Conservation (phyloP, 2,888 invertebrate species). For the Polydrusus tereticollis region DNA sequence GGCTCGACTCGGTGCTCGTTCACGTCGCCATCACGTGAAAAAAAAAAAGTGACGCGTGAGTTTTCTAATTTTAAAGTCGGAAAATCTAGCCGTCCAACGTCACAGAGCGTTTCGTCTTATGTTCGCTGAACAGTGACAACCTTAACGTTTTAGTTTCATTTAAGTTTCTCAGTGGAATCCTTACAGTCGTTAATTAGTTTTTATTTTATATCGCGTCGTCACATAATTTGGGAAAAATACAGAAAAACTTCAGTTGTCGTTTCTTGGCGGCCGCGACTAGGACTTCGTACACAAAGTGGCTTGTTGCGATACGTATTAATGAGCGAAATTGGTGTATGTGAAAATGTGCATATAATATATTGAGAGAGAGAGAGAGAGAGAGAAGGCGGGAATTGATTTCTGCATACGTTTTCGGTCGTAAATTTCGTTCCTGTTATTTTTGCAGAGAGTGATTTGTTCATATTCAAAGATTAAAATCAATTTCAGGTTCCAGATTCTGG, state of each 20-base stretch:
- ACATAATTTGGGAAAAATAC: slow-evolving; percentile 11
- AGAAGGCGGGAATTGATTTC: no score
- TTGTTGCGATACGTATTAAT: not conserved
- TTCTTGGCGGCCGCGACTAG: not conserved
- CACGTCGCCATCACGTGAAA: slow-evolving; percentile 5
- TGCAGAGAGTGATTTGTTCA: no score
- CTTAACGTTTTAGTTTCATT: not conserved
- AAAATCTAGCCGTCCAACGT: slow-evolving; percentile 17
- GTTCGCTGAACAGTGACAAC: not conserved
- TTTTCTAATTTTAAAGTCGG: slow-evolving; percentile 31
- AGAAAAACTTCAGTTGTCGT: not conserved
- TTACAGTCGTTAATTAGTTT: slow-evolving; percentile 4
- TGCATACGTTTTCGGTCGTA: no score
- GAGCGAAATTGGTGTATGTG: not conserved
- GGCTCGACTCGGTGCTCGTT: not conserved
- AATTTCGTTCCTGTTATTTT: no score
- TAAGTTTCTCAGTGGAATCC: slow-evolving; percentile 5
- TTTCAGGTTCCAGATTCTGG: no score
- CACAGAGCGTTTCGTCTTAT: not conserved
- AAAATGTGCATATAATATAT: not conserved
- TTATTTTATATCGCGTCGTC: not conserved
- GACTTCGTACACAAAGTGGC: not conserved
- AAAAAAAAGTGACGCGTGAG: not conserved
- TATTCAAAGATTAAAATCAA: no score
- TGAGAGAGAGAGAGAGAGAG: no score